Conservation (phyloP, 1,140 invertebrate genomes). For the Drosophila bipectinata region DNA sequence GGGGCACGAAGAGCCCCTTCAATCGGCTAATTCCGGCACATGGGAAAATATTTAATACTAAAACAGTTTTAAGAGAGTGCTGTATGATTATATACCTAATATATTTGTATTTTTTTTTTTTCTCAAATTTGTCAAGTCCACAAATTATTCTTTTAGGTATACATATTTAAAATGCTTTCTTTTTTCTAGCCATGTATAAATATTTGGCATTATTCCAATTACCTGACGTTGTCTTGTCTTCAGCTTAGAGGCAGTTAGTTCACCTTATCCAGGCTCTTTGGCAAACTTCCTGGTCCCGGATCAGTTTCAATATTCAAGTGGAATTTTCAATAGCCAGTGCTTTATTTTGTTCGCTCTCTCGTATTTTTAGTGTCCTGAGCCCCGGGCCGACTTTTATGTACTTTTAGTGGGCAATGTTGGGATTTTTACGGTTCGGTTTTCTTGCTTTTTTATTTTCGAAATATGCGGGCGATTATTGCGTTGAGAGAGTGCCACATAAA, state of each 20-base stretch:
- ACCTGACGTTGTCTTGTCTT: constrained; percentile 6
- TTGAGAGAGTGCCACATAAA: constrained; percentile 55
- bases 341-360: not conserved
- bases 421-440: constrained; percentile 29
- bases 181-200: constrained; percentile 1
- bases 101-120: too few relatives aligned
- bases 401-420: constrained; percentile 21
- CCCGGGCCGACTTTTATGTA: constrained; percentile 36
- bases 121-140: too few relatives aligned
- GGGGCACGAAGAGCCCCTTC: constrained; percentile 6
- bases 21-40: constrained; percentile 16
- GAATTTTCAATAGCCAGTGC: constrained; percentile 22
- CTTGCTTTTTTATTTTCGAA: constrained; percentile 36
- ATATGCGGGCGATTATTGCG: constrained; percentile 58
- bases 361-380: constrained; percentile 1
- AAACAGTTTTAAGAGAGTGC: not conserved
- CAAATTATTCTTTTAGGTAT: not conserved
- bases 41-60: not conserved
- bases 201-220: constrained; percentile 13
- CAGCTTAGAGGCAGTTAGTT: constrained; percentile 4
- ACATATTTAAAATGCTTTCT: not conserved
- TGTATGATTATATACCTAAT: too few relatives aligned
- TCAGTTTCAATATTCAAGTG: constrained; percentile 26
- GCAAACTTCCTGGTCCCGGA: not conserved
- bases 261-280: not conserved